Evolutionary conservation across 2,888 invertebrate genomes (phyloP).

Genomic region (Troides oblongomaculatus): DNA sequence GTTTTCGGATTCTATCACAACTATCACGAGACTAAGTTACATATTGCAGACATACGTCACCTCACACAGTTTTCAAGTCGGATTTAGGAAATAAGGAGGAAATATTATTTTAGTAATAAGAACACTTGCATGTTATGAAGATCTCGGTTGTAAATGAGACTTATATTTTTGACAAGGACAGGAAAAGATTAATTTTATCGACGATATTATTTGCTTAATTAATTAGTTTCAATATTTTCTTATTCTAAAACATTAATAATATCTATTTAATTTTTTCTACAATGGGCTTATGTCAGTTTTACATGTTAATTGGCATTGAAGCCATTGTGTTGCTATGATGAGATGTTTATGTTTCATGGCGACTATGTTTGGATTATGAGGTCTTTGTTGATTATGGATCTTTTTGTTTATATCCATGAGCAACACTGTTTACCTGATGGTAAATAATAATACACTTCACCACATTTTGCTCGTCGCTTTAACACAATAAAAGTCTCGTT

Average conservation of each 20-base stretch:
- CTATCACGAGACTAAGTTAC: constrained; percentile 41
- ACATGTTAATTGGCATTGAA: too few species aligned
- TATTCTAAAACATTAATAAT: too few species aligned
- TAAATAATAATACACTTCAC: neutral
- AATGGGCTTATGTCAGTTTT: too few species aligned
- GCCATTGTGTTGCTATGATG: neutral
- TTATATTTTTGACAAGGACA: constrained; percentile 45
- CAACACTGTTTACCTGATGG: neutral
- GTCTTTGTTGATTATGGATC: neutral
- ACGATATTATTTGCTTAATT: neutral
- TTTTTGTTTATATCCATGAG: neutral
- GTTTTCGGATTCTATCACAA: neutral
- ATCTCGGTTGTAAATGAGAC: constrained; percentile 58
- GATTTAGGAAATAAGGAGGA: constrained; percentile 29
- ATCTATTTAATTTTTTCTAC: too few species aligned
- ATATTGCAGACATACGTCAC: constrained; percentile 41
- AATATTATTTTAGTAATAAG: constrained; percentile 56
- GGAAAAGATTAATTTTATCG: constrained; percentile 60
- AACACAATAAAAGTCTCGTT: too few species aligned
- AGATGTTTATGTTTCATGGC: neutral
- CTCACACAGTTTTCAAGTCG: constrained; percentile 39
- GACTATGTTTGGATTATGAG: neutral
- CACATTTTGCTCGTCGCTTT: too few species aligned
- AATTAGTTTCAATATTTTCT: neutral
- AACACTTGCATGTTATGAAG: constrained; percentile 52